Conservation (phyloP, 2,797 vertebrate genomes). For the Geotrypetes seraphini region DNA sequence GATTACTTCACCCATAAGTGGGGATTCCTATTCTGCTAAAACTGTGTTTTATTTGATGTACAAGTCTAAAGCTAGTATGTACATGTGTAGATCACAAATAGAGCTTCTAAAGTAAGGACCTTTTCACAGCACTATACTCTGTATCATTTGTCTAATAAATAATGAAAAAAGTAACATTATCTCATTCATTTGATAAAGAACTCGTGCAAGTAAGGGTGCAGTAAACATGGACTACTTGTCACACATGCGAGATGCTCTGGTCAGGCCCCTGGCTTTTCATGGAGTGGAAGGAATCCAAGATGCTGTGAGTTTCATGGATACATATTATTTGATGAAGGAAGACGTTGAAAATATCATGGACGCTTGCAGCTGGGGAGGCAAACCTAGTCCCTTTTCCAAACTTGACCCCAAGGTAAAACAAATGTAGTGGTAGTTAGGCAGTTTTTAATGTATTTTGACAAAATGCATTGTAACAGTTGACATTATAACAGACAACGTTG, state of each 20-base stretch:
- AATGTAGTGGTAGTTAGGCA: too few relatives aligned
- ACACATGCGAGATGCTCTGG: conserved; percentile 64
- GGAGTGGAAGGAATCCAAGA: conserved; percentile 71
- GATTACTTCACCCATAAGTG: neutral
- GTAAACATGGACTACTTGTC: conserved; percentile 84
- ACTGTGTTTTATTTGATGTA: too few relatives aligned
- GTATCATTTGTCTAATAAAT: neutral
- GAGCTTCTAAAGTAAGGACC: too few relatives aligned
- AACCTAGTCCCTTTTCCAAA: conserved; percentile 77
- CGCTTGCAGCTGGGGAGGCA: conserved; percentile 77
- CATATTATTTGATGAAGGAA: conserved; percentile 83
- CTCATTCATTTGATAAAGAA: conserved; percentile 48
- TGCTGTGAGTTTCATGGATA: conserved; percentile 74
- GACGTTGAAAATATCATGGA: conserved; percentile 96
- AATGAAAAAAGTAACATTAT: neutral
- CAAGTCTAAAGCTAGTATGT: too few relatives aligned
- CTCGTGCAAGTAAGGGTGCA: conserved; percentile 69
- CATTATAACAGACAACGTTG: too few relatives aligned
- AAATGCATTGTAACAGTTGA: too few relatives aligned
- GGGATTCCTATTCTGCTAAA: too few relatives aligned
- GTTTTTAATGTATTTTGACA: too few relatives aligned
- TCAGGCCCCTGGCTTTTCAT: conserved; percentile 60
- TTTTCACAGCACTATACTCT: too few relatives aligned
- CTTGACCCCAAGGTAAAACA: conserved; percentile 90
- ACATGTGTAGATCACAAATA: neutral